phyloP scores from a whole-genome alignment of 2,888 invertebrate species.

The Drosophila setosimentum region DNA sequence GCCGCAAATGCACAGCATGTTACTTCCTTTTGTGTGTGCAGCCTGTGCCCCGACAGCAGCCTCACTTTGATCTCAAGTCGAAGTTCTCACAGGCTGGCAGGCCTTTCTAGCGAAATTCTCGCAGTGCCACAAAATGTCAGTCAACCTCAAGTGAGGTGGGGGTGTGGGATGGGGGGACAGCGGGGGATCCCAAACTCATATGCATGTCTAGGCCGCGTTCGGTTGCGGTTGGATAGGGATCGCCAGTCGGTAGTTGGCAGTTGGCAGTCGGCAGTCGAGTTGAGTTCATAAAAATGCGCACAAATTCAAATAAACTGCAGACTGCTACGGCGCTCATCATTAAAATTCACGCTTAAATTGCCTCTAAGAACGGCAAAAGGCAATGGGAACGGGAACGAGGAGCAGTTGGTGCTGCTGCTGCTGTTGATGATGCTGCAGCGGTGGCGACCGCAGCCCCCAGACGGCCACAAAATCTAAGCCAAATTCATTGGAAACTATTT shows the following conservation, averaged over 20 bases:
- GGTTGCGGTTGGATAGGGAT: conserved; percentile 13
- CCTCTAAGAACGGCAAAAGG: conserved; percentile 48
- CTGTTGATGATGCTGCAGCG: conserved; percentile 30
- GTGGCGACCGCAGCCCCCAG: conserved; percentile 20
- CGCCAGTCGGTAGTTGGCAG: not conserved
- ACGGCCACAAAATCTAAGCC: conserved; percentile 63
- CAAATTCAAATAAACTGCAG: conserved; percentile 81
- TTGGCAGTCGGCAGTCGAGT: conserved; percentile 1
- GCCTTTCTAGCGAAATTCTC: conserved; percentile 73
- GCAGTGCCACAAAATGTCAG: conserved; percentile 72
- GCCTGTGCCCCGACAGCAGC: conserved; percentile 61
- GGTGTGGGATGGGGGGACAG: conserved; percentile 23
- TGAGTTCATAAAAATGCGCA: conserved; percentile 64
- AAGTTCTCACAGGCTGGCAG: conserved; percentile 46
- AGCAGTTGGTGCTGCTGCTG: conserved; percentile 48
- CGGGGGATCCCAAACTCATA: conserved; percentile 27
- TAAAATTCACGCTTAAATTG: conserved; percentile 81
- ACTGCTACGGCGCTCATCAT: conserved; percentile 72
- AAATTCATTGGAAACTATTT: conserved; percentile 83
- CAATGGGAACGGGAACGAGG: conserved; percentile 11
- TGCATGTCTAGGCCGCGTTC: conserved; percentile 62
- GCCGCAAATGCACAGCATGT: conserved; percentile 62
- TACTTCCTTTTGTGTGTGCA: conserved; percentile 77
- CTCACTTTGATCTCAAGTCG: conserved; percentile 10
- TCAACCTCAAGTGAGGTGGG: conserved; percentile 39